Percentiles rank a stretch among this genome's conserved stretches.
Conservation (phyloP, 2,797 vertebrate genomes). For the Hippoglossus hippoglossus region DNA sequence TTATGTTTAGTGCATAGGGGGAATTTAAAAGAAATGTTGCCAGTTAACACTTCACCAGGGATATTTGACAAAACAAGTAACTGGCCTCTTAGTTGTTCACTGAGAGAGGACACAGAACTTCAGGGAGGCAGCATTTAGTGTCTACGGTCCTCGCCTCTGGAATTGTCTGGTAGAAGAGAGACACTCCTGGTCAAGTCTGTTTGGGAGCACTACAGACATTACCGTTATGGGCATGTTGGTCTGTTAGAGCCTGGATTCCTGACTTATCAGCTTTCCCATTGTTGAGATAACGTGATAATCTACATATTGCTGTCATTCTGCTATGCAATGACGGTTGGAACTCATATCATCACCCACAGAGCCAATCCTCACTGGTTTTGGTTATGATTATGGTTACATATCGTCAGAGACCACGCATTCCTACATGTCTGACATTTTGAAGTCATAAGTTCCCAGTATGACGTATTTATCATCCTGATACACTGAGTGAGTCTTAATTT, state of each 20-base stretch:
- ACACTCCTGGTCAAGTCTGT: constrained; percentile 18
- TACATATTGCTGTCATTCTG: constrained; percentile 38
- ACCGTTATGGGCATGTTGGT: constrained; percentile 47
- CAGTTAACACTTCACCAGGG: too few relatives aligned
- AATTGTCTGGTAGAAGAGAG: constrained; percentile 5
- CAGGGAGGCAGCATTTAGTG: not conserved
- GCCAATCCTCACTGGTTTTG: not conserved
- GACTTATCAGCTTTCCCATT: constrained; percentile 59
- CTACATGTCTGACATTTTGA: constrained; percentile 4
- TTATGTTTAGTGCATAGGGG: too few relatives aligned
- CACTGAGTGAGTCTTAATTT: constrained; percentile 1
- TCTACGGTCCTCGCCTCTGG: too few relatives aligned
- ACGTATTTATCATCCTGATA: not conserved
- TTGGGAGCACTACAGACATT: constrained; percentile 3
- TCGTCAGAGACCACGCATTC: not conserved
- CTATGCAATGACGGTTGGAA: constrained; percentile 36
- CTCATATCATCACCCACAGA: not conserved
- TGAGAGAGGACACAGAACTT: not conserved
- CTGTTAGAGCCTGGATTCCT: constrained; percentile 39
- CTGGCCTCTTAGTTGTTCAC: too few relatives aligned
- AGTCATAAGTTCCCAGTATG: not conserved
- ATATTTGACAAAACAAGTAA: too few relatives aligned
- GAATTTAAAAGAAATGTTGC: too few relatives aligned
- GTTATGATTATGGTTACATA: constrained; percentile 8
- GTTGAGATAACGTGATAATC: constrained; percentile 28